A percentile compares a stretch with the other conserved stretches of the same genome.
phyloP scores from a whole-genome alignment of 2,113 vertebrate species.

The Halcyon senegalensis region DNA sequence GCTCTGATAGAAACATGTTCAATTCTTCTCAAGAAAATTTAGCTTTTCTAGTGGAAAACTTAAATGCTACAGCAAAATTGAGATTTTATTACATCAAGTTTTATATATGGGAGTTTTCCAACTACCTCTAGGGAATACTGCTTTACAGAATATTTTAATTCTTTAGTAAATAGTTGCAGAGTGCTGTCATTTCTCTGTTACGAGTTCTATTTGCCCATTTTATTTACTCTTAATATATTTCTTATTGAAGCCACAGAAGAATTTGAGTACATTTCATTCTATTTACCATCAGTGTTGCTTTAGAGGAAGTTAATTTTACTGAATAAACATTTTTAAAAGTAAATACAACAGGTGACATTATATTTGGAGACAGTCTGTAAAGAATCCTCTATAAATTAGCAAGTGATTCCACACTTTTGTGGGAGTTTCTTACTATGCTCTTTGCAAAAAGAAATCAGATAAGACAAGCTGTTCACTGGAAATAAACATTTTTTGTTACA shows the following conservation, averaged over 20 bases:
- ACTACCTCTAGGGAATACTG: neutral
- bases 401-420: neutral
- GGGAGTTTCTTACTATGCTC: neutral
- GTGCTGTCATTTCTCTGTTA: neutral
- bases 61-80: neutral
- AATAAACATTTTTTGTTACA: neutral
- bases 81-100: neutral
- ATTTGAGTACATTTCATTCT: neutral
- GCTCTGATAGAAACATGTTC: neutral
- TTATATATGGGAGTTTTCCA: neutral
- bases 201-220: neutral
- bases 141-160: neutral
- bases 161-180: neutral
- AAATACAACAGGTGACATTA: neutral
- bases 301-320: neutral
- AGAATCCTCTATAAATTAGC: neutral
- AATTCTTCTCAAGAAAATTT: neutral
- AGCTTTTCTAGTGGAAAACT: neutral
- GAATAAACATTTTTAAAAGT: neutral
- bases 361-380: neutral
- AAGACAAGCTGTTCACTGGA: neutral
- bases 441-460: neutral
- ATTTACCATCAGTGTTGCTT: neutral
- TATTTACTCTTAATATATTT: slow-evolving; percentile 4
- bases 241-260: neutral